Evolutionary conservation across 2,113 vertebrate species (phyloP), one percentile per base, ranked within the genome.

Genomic region (Willisornis vidua): DNA sequence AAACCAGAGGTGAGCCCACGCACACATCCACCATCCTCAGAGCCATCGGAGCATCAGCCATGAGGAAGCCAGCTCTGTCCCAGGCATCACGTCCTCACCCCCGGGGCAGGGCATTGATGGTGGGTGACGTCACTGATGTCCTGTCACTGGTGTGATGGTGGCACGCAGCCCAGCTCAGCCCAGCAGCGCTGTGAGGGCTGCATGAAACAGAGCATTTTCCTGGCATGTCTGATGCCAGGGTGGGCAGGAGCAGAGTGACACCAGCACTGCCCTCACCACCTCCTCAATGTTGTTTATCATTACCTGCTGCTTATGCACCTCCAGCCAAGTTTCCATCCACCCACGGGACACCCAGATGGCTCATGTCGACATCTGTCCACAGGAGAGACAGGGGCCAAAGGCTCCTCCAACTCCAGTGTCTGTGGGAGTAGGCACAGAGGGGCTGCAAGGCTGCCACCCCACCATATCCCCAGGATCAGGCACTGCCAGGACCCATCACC

Each of bases 271-370:
- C 8, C 19, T 96, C 92, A 90, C 22, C 89, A 51, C 33, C 74
- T 66, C 68, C 75, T 81, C 1, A 0, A 24, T 0, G 39, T 65
- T 14, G 25, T 95, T 97, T 88, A 97, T 95, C 72, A 93, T 97
- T 94, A 96, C 85, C 85, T 31, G 19, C 70, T 88, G 41, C 87
- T 76, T 52, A 59, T 0, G 24, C 45, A 68, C 26, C 66, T 59
- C 84, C 10, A 26, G 92, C 96, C 93, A 96, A 97, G 85, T 97
- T 97, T 96, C 94, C 89, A 74, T 93, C 89, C 73, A 81, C 73
- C 29, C 46, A 31, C n/a, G 4, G 81, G 77, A 51, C 3, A 16
- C 46, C 25, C 1, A 12, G 62, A 12, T 28, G 19, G 29, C 75
- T 84, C 9, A 1, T 4, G 3, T 41, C 49, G 35, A 22, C 1